Base-by-base conservation (phyloP, 23 tunicate genomes). In the Ascidia mentula region DNA sequence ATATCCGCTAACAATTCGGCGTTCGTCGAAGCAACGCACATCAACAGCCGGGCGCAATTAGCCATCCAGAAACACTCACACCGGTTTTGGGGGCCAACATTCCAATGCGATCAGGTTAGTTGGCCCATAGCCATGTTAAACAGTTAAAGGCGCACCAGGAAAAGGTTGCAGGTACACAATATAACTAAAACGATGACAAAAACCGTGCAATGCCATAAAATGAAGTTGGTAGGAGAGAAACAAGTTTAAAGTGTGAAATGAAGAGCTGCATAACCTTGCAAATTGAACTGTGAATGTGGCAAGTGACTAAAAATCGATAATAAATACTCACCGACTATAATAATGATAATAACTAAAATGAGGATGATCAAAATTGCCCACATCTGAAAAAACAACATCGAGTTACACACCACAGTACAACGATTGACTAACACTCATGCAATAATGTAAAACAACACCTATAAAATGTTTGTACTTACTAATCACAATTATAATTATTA, bases 281-380 rank as follows among this genome's bases (percentile, higher is more conserved):
- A n/a, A n/a, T n/a, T n/a, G n/a, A n/a, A n/a, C n/a, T n/a, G n/a
- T n/a, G n/a, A n/a, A n/a, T n/a, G n/a, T n/a, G n/a, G n/a, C n/a
- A n/a, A n/a, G n/a, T n/a, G n/a, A n/a, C n/a, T n/a, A n/a, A n/a
- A n/a, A n/a, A n/a, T n/a, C n/a, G n/a, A n/a, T n/a, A n/a, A n/a
- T n/a, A 53, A 26, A 53, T 70, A 86, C 97, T 86, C 40, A 91
- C 97, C 97, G 60, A 91, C 89, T 69, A 91, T 91, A 72, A 91
- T 91, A 53, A 91, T 86, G 84, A 91, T 90, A 53, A 91, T 91
- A 31, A 84, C 91, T 38, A 91, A 69, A 7, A 91, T 82, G 59
- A 91, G 81, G 69, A 80, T 75, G 75, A 91, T 82, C 61, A 91
- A 72, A 76, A 91, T 91, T 70, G 97, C 97, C 91, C 91, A 86